Percentiles rank a stretch among this genome's conserved stretches.
Evolutionary conservation across 2,113 vertebrate genomes (phyloP).

Genomic region (Sinocyclocheilus anophthalmus): DNA sequence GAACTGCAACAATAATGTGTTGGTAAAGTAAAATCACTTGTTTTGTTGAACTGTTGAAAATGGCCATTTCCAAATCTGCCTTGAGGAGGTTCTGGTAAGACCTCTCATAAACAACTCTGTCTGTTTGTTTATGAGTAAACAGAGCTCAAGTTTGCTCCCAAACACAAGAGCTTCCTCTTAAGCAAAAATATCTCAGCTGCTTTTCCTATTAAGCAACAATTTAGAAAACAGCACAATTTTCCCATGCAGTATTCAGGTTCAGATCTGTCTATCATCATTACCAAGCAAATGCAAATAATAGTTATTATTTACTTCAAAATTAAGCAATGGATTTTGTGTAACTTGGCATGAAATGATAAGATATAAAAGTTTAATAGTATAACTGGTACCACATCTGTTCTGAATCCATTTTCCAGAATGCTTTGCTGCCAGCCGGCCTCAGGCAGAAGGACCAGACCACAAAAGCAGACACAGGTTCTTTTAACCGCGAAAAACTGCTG

Average conservation of each 20-base stretch:
- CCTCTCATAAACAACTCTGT: conserved; percentile 7
- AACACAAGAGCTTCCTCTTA: background rate
- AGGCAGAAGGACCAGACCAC: conserved; percentile 95
- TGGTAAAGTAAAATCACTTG: background rate
- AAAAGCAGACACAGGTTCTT: conserved; percentile 84
- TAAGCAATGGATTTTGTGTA: background rate
- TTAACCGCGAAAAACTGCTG: conserved; percentile 85
- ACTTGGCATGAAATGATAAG: background rate
- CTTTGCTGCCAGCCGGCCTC: conserved; percentile 89
- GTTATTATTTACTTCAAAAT: background rate
- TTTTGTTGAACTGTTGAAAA: background rate
- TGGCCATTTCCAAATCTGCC: background rate
- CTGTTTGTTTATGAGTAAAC: conserved; percentile 34
- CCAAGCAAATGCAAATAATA: background rate
- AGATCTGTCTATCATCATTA: no score
- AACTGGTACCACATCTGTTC: conserved; percentile 38
- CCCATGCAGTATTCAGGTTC: background rate
- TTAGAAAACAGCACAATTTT: background rate
- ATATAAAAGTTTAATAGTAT: background rate
- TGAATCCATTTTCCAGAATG: conserved; percentile 78
- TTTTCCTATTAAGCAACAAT: background rate
- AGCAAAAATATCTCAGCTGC: background rate
- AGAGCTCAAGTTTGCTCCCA: background rate
- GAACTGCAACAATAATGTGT: background rate
- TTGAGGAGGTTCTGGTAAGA: background rate